Evolutionary conservation across 2,888 invertebrate species (phyloP).

Genomic region (Leistus spinibarbis): DNA sequence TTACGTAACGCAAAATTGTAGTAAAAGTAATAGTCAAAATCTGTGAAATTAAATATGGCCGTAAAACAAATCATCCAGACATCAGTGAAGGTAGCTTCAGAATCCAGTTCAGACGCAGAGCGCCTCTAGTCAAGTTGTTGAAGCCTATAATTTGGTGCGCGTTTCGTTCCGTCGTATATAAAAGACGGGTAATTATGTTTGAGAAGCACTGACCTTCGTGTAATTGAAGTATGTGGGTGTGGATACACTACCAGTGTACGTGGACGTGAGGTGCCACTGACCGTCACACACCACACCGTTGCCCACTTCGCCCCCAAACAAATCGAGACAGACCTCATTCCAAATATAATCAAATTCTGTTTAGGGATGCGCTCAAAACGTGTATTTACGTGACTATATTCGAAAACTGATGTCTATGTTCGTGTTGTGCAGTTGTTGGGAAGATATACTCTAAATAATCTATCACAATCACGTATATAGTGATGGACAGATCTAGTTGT

Average conservation of each 20-base stretch:
- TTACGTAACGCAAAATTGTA: neutral
- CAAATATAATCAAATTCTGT: no score
- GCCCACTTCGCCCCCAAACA: no score
- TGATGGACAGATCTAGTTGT: conserved; percentile 28
- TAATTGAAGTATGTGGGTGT: conserved; percentile 38
- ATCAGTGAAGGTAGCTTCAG: neutral
- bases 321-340: no score
- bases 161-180: conserved; percentile 30
- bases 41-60: neutral
- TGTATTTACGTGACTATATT: no score
- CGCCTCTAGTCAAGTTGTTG: conserved; percentile 1
- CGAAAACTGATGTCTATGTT: no score
- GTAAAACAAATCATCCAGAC: neutral
- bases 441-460: no score
- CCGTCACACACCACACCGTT: conserved; percentile 8
- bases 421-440: no score
- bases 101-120: neutral
- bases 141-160: conserved; percentile 16
- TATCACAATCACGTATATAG: conserved; percentile 15
- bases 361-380: no score
- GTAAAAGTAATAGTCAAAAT: neutral
- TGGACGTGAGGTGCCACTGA: conserved; percentile 24
- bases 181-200: conserved; percentile 38
- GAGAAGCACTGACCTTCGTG: conserved; percentile 33
- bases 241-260: conserved; percentile 17